Evolutionary conservation across 2,888 invertebrate genomes (phyloP), one percentile per base, ranked within the genome.

Genomic region (Melinaea marsaeus): DNA sequence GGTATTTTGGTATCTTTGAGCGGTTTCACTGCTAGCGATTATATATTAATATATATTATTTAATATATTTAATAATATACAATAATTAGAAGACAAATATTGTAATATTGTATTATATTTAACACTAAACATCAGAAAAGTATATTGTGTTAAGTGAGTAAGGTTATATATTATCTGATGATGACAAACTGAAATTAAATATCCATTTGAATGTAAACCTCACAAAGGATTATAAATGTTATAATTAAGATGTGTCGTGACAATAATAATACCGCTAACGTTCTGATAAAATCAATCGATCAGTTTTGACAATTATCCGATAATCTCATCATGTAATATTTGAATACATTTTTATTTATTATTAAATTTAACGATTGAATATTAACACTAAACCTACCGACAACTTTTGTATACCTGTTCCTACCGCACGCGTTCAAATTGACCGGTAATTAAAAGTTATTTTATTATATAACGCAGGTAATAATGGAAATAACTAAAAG

Each of bases 1-100:
- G 84, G 80, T 86, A 86, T 88, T 87, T 87, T 70, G 80, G 77
- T 76, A 70, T 70, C 66, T 68, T 61, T n/a, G 69, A 67, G 64
- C 55, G 78, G 80, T 65, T 33, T 3, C 60, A 75, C 61, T 77
- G 73, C 37, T 45, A 67, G 79, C 75, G 77, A 51, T 51, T 3
- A 32, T 51, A 22, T 32, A 22, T n/a, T 11, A 3, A 22, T 51
- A 32, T 32, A 32, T 51, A 32, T 51, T 32, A 7, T 11, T 9
- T 9, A 9, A 51, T 42, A 42, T 42, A 7, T 42, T 2, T 42
- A 22, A 22, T 22, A 22, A 22, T 22, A 22, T 22, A 22, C 22
- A 22, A 22, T 22, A 22, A 22, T 22, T 22, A 22, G 22, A 22
- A 22, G 22, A 22, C 22, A 22, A 22, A 22, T 22, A 22, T 22